phyloP scores from a whole-genome alignment of 2,113 vertebrate genomes.

The Pardalotus punctatus region DNA sequence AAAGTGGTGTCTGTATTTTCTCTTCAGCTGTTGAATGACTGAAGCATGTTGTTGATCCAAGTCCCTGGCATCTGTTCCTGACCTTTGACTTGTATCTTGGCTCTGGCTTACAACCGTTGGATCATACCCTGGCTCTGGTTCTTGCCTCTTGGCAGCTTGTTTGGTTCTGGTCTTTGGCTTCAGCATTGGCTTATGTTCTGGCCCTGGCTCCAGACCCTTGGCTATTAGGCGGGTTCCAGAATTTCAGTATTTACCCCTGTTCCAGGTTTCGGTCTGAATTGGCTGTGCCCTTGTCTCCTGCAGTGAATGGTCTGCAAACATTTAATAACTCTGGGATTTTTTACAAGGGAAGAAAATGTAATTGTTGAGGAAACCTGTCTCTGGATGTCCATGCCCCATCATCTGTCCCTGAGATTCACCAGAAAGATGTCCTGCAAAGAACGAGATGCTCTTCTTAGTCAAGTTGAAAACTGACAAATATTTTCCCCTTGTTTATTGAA shows the following conservation, averaged over 20 bases:
- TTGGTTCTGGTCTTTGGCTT: neutral
- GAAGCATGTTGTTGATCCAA: slow-evolving; percentile 8
- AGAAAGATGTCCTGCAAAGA: neutral
- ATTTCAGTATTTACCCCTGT: neutral
- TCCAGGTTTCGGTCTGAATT: neutral
- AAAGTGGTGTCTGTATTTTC: neutral
- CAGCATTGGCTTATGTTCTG: neutral
- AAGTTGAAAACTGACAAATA: neutral
- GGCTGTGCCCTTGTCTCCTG: neutral
- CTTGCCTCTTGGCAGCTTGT: neutral
- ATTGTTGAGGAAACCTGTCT: neutral
- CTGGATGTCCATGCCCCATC: neutral
- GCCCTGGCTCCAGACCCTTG: neutral
- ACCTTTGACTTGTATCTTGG: slow-evolving; percentile 42
- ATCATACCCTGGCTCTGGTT: neutral
- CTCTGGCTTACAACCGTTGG: neutral
- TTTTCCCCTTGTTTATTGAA: neutral
- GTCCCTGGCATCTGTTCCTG: slow-evolving; percentile 15
- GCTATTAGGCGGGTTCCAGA: neutral
- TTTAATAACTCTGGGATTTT: neutral
- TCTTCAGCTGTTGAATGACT: neutral
- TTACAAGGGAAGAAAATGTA: neutral
- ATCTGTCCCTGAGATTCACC: neutral
- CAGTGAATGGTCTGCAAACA: slow-evolving; percentile 1
- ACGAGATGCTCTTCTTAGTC: neutral